Conservation (phyloP, 2,888 invertebrate genomes). For the Xylota segnis region DNA sequence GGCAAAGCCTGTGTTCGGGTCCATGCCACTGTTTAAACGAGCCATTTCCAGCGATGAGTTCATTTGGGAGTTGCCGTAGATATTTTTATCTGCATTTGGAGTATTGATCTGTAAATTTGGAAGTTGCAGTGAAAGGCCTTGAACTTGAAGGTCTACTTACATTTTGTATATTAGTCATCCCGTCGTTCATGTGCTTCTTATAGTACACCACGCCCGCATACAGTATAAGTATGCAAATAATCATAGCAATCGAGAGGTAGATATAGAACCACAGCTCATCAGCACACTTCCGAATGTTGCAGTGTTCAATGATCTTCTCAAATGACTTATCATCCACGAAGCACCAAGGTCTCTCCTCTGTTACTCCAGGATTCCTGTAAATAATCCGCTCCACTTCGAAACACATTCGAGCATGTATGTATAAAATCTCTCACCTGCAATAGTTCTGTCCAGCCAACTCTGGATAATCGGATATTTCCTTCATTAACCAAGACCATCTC, state of each 20-base stretch:
- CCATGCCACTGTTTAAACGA: conserved; percentile 87
- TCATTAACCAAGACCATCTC: conserved; percentile 94
- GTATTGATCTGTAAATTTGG: conserved; percentile 86
- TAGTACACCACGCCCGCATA: conserved; percentile 88
- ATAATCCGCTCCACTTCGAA: not conserved
- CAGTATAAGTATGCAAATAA: conserved; percentile 86
- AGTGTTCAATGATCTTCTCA: conserved; percentile 89
- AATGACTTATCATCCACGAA: conserved; percentile 90
- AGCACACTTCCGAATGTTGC: conserved; percentile 95
- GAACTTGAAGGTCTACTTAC: conserved; percentile 81
- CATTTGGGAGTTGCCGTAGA: conserved; percentile 91
- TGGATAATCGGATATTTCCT: conserved; percentile 91
- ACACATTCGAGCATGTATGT: not conserved
- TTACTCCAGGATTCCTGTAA: conserved; percentile 93
- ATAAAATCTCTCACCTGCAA: conserved; percentile 84
- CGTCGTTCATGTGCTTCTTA: conserved; percentile 86
- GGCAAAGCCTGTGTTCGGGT: conserved; percentile 82
- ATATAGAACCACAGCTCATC: conserved; percentile 93
- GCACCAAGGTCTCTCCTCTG: conserved; percentile 95
- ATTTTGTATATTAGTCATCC: conserved; percentile 88
- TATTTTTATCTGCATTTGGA: conserved; percentile 91
- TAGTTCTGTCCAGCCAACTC: conserved; percentile 96
- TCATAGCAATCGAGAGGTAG: conserved; percentile 87
- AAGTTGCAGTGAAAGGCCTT: not conserved
- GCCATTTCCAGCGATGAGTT: conserved; percentile 94